Evolutionary conservation across 2,888 invertebrate species (phyloP), one percentile per base, ranked within the genome.

Genomic region (Quadroppia sp.): DNA sequence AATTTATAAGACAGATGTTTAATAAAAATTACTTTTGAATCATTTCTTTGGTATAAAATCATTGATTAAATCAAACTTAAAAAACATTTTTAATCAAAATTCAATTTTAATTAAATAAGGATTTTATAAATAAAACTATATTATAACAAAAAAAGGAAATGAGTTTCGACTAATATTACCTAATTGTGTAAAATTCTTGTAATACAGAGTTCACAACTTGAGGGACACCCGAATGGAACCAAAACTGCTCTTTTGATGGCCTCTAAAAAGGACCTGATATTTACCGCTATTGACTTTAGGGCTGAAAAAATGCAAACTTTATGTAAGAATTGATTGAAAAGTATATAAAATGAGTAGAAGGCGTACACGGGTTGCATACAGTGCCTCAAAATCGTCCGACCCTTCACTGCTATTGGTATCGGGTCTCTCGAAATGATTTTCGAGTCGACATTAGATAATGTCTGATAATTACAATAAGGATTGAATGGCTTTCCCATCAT

Each of bases 191-290:
- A 28, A 11, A 59, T 59, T 9, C n/a, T 2, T 59, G 0, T 59
- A 1, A 32, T 2, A 59, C n/a, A 36, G 20, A 36, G 4, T 15
- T 69, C 45, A 69, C 28, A 69, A 45, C 17, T 40, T 69, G 45
- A 69, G 40, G 17, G 23, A 28, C 9, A 69, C 69, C 1, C 69
- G 69, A 69, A 69, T 69, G 42, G 69, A 69, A 7, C 69, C 69
- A 45, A 69, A 69, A 45, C 69, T 69, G 45, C 69, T 69, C 69
- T 69, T 69, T 45, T 69, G 69, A 20, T 69, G 42, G 40, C 69
- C 69, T 69, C 17, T 69, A 69, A 69, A 69, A 1, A 69, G 9
- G 20, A 69, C 69, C 9, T 69, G 20, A 45, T 69, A 69, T 69
- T 69, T 69, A 45, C 45, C 69, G 36, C 45, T 69, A 69, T 69